phyloP scores from a whole-genome alignment of 2,888 invertebrate species.

The Geotrupes spiniger region DNA sequence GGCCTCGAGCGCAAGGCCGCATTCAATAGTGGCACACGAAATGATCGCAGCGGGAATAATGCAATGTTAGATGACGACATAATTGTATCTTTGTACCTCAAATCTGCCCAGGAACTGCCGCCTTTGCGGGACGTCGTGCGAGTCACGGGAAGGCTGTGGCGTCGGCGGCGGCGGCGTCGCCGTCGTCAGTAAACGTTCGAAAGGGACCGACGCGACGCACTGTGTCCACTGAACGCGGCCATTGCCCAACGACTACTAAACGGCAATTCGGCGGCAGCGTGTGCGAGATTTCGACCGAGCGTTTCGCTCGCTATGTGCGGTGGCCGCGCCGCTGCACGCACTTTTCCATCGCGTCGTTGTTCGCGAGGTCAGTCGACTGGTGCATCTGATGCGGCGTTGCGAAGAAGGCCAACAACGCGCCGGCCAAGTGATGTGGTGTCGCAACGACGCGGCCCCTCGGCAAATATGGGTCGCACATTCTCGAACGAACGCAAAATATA shows the following conservation, averaged over 20 bases:
- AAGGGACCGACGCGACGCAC: neutral
- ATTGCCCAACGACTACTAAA: conserved; percentile 22
- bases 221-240: conserved; percentile 18
- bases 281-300: conserved; percentile 20
- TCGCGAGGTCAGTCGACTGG: conserved; percentile 20
- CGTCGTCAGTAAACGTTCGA: conserved; percentile 2
- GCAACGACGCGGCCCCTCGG: conserved; percentile 8
- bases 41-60: neutral
- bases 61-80: too few species aligned
- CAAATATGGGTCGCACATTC: conserved; percentile 33
- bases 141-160: neutral
- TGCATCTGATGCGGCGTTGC: conserved; percentile 18
- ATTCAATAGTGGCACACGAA: conserved; percentile 7
- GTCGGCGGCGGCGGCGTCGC: neutral
- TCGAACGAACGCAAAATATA: conserved; percentile 37
- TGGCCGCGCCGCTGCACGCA: conserved; percentile 15
- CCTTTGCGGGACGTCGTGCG: too few species aligned
- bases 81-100: too few species aligned
- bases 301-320: conserved; percentile 8
- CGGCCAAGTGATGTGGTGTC: conserved; percentile 8
- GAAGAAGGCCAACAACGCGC: conserved; percentile 8
- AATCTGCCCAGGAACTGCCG: too few species aligned
- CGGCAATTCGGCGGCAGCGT: conserved; percentile 14
- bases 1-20: conserved; percentile 31
- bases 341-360: conserved; percentile 14